These are phyloP conservation scores for Bambusicola thoracicus DNA, from an alignment of 2,113 vertebrate species.

Conservation along the genomic window DNA sequence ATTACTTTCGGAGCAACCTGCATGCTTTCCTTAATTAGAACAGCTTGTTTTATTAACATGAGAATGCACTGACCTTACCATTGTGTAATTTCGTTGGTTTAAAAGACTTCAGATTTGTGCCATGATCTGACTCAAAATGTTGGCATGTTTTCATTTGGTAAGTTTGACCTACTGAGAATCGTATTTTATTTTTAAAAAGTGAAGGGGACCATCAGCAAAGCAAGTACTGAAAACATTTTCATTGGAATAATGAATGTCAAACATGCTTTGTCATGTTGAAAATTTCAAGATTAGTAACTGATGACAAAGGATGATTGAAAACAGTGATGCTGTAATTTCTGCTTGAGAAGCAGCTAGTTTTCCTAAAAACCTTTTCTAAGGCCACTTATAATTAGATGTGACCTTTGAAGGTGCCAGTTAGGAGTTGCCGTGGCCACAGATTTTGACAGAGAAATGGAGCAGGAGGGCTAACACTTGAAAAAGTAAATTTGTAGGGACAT, in stretches of 20 bases:
- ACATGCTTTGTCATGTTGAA: background rate
- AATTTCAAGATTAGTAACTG: background rate
- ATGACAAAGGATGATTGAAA: background rate
- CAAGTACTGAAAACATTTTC: background rate
- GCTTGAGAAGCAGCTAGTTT: slow-evolving; percentile 9
- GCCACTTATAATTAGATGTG: background rate
- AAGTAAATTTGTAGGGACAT: background rate
- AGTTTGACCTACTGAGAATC: background rate
- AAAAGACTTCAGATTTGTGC: slow-evolving; percentile 3
- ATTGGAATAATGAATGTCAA: slow-evolving; percentile 3
- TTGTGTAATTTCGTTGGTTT: background rate
- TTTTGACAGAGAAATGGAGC: background rate
- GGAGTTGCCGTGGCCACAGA: slow-evolving; percentile 3
- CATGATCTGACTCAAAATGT: background rate
- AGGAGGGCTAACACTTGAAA: background rate
- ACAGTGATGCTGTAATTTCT: background rate
- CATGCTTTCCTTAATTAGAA: slow-evolving; percentile 23
- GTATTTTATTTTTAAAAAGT: background rate
- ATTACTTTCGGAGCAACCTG: background rate
- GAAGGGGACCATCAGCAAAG: background rate
- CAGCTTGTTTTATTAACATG: background rate
- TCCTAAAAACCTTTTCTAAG: background rate
- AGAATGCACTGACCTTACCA: slow-evolving; percentile 21
- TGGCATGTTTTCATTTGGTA: background rate
- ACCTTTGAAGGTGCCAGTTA: slow-evolving; percentile 16